Evolutionary conservation across 2,888 invertebrate genomes (phyloP), one percentile per base, ranked within the genome.

Genomic region (Drosophila yooni): DNA sequence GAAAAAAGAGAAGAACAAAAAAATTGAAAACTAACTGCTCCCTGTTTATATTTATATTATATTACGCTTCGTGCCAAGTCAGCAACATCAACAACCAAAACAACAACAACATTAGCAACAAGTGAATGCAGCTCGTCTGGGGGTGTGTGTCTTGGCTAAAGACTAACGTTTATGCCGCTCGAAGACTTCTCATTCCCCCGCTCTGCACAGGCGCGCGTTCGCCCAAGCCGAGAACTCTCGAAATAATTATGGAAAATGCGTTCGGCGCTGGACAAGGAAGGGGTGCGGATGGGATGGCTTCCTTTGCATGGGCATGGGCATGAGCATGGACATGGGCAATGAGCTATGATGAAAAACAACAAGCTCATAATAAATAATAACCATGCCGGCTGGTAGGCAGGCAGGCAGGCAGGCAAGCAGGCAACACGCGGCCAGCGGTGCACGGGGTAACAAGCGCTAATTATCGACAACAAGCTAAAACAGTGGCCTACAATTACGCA

Each of bases 401-500:
- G 67, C 57, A 53, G 70, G 53, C 51, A 53, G 57, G 38, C 50
- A 34, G 69, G 34, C 59, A 58, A 52, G 11, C 48, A 52, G 70
- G 29, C 62, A 61, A 59, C 68, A 60, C 64, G 62, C 36, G 70
- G 70, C 61, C 62, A 48, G 54, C 61, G 87, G 69, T 58, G 74
- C 74, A 82, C 73, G 80, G 86, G 88, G 89, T 88, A 86, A 89
- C 89, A 86, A 86, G 86, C 86, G 86, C 89, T 86, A 86, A 86
- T 86, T 86, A 86, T 86, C 89, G 88, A 89, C 86, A 86, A 86
- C 86, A 86, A 86, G 86, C 89, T 86, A 84, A 89, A 86, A 84
- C 86, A 88, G 83, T 85, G 86, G 88, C 86, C 86, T 89, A 88
- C 86, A 86, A 86, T 86, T 86, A 89, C 89, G 86, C 79, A 79